A percentile compares a stretch with the other conserved stretches of the same genome.
phyloP scores from a whole-genome alignment of 2,113 vertebrate species.

The Dolichotis patagonum region DNA sequence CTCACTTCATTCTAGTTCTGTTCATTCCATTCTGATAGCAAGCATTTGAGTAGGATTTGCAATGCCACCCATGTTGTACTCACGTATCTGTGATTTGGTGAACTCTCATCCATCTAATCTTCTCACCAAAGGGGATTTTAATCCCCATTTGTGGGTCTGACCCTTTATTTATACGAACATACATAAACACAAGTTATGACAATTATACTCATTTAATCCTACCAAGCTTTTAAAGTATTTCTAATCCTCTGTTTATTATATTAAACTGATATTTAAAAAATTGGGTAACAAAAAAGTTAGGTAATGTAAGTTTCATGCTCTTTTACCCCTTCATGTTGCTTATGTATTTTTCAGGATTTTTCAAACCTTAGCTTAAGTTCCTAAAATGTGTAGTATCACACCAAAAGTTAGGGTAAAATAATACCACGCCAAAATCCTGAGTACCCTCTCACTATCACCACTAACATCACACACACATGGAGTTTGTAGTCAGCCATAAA shows the following conservation, averaged over 20 bases:
- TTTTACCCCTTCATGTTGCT: not conserved
- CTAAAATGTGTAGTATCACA: not conserved
- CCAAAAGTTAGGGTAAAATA: not conserved
- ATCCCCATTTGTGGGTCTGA: not conserved
- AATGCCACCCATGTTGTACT: not conserved
- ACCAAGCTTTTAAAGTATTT: not conserved
- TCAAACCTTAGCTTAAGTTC: not conserved
- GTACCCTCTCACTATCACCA: not conserved
- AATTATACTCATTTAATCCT: not conserved
- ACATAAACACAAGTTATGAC: not conserved
- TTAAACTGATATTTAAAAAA: not conserved
- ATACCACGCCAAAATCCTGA: not conserved
- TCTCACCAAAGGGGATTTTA: not conserved
- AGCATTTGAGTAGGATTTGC: not conserved
- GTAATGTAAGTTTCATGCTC: too few relatives aligned
- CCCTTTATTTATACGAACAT: not conserved
- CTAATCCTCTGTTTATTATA: not conserved
- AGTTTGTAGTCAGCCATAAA: not conserved
- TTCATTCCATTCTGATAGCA: not conserved
- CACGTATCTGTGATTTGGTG: not conserved
- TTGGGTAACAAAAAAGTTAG: not conserved
- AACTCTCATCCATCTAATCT: not conserved
- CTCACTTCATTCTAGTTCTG: not conserved
- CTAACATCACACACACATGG: not conserved
- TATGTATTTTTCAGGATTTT: not conserved